phyloP scores from a whole-genome alignment of 1,140 invertebrate genomes.

The Oppia nitens region DNA sequence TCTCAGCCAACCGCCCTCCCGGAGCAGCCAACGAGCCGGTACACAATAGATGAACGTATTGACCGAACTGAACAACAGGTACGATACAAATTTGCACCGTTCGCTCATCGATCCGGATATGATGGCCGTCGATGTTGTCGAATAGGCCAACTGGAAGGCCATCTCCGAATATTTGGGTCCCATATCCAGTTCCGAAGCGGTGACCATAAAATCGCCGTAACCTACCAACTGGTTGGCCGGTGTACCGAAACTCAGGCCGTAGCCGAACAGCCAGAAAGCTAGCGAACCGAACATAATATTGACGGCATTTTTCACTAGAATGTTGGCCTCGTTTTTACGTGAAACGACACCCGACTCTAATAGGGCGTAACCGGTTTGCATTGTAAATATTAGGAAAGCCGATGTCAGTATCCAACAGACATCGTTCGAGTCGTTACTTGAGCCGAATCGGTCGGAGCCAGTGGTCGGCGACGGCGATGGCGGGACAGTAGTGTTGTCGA shows the following conservation, averaged over 20 bases:
- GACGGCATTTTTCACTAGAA: constrained; percentile 29
- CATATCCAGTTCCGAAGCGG: constrained; percentile 22
- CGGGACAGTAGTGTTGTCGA: too few relatives aligned
- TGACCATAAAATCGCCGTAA: constrained; percentile 26
- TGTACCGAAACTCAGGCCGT: constrained; percentile 22
- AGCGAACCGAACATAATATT: constrained; percentile 28
- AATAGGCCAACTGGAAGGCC: constrained; percentile 25
- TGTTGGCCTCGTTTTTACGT: constrained; percentile 29
- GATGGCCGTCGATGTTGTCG: constrained; percentile 20
- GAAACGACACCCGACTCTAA: constrained; percentile 29
- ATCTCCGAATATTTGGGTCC: constrained; percentile 27
- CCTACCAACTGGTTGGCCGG: constrained; percentile 20
- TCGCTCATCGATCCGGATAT: constrained; percentile 26
- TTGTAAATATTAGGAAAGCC: constrained; percentile 23
- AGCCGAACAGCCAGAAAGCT: constrained; percentile 28
- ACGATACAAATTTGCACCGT: constrained; percentile 21
- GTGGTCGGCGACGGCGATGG: too few relatives aligned
- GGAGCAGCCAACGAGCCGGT: constrained; percentile 24
- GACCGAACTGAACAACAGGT: constrained; percentile 20
- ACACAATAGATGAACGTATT: constrained; percentile 22
- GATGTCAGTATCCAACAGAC: constrained; percentile 21
- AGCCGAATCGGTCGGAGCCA: neutral
- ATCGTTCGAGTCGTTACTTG: constrained; percentile 15
- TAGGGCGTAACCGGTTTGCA: constrained; percentile 26
- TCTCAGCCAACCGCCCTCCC: constrained; percentile 17